phyloP scores from a whole-genome alignment of 1,140 invertebrate species.

The Pogonus chalceus region DNA sequence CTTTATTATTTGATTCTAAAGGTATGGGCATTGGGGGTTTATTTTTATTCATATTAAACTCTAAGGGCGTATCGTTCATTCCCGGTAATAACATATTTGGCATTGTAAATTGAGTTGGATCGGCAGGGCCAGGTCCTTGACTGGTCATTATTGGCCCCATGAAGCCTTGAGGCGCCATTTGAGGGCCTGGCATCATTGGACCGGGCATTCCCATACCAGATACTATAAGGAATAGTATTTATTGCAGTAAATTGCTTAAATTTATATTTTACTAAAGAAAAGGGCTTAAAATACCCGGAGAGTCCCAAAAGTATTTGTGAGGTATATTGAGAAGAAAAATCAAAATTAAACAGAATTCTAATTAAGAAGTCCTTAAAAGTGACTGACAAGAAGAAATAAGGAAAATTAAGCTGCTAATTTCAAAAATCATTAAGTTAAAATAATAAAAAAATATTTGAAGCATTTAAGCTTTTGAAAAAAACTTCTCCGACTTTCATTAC shows the following conservation, averaged over 20 bases:
- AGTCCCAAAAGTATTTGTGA: too few relatives aligned
- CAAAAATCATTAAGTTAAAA: too few relatives aligned
- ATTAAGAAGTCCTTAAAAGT: too few relatives aligned
- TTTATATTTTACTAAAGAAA: too few relatives aligned
- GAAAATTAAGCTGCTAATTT: too few relatives aligned
- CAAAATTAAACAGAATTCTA: too few relatives aligned
- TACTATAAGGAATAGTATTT: background rate
- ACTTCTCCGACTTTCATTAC: too few relatives aligned
- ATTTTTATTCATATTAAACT: conserved; percentile 57
- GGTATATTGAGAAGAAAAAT: too few relatives aligned
- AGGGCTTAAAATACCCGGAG: too few relatives aligned
- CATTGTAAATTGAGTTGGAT: conserved; percentile 1
- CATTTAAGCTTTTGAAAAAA: too few relatives aligned
- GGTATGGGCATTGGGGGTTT: conserved; percentile 43
- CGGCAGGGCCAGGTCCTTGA: background rate
- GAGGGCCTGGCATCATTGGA: conserved; percentile 3
- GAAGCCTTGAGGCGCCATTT: background rate
- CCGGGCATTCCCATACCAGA: background rate
- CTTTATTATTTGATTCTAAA: conserved; percentile 25
- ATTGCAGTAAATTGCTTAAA: background rate
- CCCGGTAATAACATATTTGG: conserved; percentile 23
- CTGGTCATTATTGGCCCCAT: background rate
- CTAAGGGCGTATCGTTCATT: conserved; percentile 55
- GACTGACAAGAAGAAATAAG: too few relatives aligned
- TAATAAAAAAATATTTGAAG: too few relatives aligned